phyloP scores from a whole-genome alignment of 2,113 vertebrate genomes.

The Datnioides undecimradiatus region DNA sequence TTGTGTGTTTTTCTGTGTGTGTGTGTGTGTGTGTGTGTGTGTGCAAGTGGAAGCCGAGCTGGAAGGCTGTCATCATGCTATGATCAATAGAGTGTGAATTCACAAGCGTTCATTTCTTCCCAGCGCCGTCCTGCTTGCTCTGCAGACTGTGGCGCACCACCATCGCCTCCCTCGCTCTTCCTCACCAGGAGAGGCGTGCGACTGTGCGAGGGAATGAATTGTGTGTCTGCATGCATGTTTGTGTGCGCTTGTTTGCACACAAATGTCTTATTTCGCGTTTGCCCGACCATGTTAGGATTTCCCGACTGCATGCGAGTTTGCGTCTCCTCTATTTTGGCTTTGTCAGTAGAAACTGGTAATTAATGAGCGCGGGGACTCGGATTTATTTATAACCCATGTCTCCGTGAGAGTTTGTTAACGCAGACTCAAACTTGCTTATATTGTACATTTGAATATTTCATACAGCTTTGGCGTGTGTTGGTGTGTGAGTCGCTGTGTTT shows the following conservation, averaged over 20 bases:
- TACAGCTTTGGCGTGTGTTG: slow-evolving; percentile 33
- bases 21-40: slow-evolving; percentile 14
- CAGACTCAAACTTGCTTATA: slow-evolving; percentile 4
- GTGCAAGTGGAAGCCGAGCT: slow-evolving; percentile 20
- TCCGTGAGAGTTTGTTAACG: background rate
- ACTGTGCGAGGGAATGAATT: background rate
- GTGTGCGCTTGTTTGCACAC: slow-evolving; percentile 14
- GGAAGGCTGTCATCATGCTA: slow-evolving; percentile 44
- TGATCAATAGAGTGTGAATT: slow-evolving; percentile 62
- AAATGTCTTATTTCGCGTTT: slow-evolving; percentile 30
- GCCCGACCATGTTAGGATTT: slow-evolving; percentile 31
- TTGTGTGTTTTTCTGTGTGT: background rate
- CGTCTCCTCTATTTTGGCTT: slow-evolving; percentile 6
- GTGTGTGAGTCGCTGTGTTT: slow-evolving; percentile 48
- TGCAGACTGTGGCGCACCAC: slow-evolving; percentile 36
- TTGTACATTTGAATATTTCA: slow-evolving; percentile 46
- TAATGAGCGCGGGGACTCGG: slow-evolving; percentile 44
- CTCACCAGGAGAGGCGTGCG: slow-evolving; percentile 34
- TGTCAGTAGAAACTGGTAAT: slow-evolving; percentile 51
- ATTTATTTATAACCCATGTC: slow-evolving; percentile 50
- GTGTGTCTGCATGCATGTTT: background rate
- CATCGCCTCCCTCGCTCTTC: slow-evolving; percentile 32
- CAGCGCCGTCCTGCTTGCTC: slow-evolving; percentile 35
- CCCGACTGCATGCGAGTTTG: slow-evolving; percentile 23
- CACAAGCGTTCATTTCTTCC: slow-evolving; percentile 44